phyloP scores from a whole-genome alignment of 2,888 invertebrate genomes.

The Tenthredo mesomela region DNA sequence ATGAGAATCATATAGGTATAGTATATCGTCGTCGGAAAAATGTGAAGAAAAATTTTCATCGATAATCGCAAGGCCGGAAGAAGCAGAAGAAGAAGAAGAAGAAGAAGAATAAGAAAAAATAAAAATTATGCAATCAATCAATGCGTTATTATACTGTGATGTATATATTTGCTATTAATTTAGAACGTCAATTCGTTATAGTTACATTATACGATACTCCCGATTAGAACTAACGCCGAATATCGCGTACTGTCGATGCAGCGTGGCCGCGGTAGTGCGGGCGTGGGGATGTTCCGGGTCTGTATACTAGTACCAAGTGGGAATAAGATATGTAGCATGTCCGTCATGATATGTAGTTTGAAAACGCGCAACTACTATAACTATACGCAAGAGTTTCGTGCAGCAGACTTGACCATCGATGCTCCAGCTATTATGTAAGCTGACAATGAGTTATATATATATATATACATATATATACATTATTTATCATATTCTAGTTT shows the following conservation, averaged over 20 bases:
- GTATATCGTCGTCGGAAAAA: background rate
- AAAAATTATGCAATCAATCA: background rate
- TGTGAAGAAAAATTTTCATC: background rate
- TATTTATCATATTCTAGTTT: background rate
- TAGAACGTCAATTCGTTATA: background rate
- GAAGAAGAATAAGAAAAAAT: background rate
- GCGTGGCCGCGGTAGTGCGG: background rate
- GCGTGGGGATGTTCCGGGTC: background rate
- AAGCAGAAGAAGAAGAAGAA: too few relatives aligned
- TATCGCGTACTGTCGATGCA: background rate
- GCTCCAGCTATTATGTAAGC: conserved; percentile 15
- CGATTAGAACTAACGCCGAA: background rate
- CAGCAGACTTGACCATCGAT: background rate
- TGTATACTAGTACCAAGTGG: background rate
- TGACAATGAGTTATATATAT: background rate
- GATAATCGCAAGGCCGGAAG: background rate
- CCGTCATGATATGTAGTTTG: background rate
- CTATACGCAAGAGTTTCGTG: conserved; percentile 11
- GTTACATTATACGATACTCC: background rate
- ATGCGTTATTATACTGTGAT: background rate
- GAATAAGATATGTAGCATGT: conserved; percentile 22
- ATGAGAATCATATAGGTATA: background rate
- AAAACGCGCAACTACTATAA: background rate
- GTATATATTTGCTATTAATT: background rate
- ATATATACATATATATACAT: background rate